Evolutionary conservation across 1,140 invertebrate genomes (phyloP), one percentile per base, ranked within the genome.

Genomic region (Caenorhabditis briggsae): DNA sequence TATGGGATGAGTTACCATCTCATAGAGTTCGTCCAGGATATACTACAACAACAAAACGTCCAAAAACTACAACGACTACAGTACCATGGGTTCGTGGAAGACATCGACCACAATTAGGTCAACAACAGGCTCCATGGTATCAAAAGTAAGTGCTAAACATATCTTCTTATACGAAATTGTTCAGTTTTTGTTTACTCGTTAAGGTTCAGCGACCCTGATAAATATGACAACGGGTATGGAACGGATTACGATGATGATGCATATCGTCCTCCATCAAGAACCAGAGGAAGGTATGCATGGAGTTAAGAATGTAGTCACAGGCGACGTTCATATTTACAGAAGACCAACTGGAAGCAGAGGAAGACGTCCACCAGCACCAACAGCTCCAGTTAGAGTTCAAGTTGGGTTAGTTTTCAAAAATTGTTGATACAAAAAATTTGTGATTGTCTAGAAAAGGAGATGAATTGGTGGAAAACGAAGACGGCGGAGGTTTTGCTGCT

Each of bases 1-100:
- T 65, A 65, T 65, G 64, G 64, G 11, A 65, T 65, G 33, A 65
- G n/a, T 18, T 65, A 7, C 64, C 64, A 16, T 65, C 64, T 65
- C 33, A 41, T 43, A 65, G n/a, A 65, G 25, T 65, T 41, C 64
- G 64, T 65, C 58, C 58, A 9, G 64, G 64, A 65, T 65, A 65
- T 16, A 43, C 64, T 11, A 65, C 64, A 16, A 65, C 64, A 16
- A 65, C 64, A 65, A 65, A 43, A 65, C 14, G 6, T 16, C 64
- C 64, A 2, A 65, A 65, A 65, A 43, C 43, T 20, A 6, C 5
- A 43, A 65, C 64, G 43, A 65, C 64, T 16, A 65, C 64, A 43
- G 12, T 46, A 16, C 64, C 64, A 65, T 65, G 64, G 64, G 64
- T 65, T 43, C 64, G 64, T 12, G 64, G 64, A 43, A 65, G 64